Base-by-base conservation (phyloP, 1,140 invertebrate species). In the Zeugodacus cucurbitae region DNA sequence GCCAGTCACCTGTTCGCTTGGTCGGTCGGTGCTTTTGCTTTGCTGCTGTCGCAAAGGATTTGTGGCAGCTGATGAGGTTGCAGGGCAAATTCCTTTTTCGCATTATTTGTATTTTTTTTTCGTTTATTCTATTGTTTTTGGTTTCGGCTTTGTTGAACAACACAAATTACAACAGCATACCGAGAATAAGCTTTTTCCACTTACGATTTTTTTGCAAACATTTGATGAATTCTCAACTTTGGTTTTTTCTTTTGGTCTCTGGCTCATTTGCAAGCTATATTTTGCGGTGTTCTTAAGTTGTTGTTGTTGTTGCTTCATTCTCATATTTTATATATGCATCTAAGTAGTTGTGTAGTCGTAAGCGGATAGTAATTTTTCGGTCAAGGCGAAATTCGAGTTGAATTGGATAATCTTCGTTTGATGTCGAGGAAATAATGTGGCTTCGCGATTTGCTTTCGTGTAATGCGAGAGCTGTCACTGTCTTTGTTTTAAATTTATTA, bases 51-150 rank as follows among this genome's bases (percentile, higher is more conserved):
- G 74, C 74, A 82, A 82, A 48, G 74, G 74, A 82, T 82, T 82
- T 82, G 74, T 82, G 41, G 37, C 74, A 82, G 74, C 37, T 82
- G 74, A 82, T 82, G 74, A 82, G 74, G 74, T 82, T 82, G 44
- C n/a, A 48, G 22, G 74, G 17, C 22, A 82, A 82, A 82, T 82
- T 82, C 74, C 74, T n/a, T 10, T 74, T 74, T 67, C 14, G 11
- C 20, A 48, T 11, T 20, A 5, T 82, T 78, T 78, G 41, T 32
- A 10, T 37, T 17, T 6, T 70, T n/a, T n/a, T n/a, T n/a, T n/a
- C n/a, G n/a, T n/a, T n/a, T n/a, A n/a, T n/a, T n/a, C n/a, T n/a
- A n/a, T n/a, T 70, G 14, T 34, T 70, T 29, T 82, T 48, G 22
- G 32, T 59, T 59, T 34, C 67, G 6, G 7, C 37, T 82, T 82